Percentiles rank a stretch among this genome's conserved stretches.
Evolutionary conservation across 2,888 invertebrate genomes (phyloP).

Genomic region (Notodonta dromedarius): DNA sequence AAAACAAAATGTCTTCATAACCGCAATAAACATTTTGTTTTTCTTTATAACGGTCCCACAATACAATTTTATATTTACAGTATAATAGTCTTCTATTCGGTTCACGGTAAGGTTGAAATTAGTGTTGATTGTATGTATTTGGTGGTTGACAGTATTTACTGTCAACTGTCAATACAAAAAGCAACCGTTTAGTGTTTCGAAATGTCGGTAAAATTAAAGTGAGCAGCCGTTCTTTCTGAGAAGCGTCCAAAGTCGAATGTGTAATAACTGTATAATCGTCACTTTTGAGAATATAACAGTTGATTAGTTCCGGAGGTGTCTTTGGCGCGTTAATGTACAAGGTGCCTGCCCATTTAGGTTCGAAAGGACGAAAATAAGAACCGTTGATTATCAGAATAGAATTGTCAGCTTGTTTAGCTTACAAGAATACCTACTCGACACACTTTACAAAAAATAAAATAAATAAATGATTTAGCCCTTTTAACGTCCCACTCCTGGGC

Average conservation of each 20-base stretch:
- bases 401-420: too few relatives aligned
- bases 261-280: slow-evolving; percentile 30
- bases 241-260: slow-evolving; percentile 13
- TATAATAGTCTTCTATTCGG: slow-evolving; percentile 9
- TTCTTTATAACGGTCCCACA: slow-evolving; percentile 40
- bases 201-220: slow-evolving; percentile 11
- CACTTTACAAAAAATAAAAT: too few relatives aligned
- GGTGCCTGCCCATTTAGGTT: too few relatives aligned
- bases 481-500: too few relatives aligned
- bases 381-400: too few relatives aligned
- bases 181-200: slow-evolving; percentile 28
- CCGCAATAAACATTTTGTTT: slow-evolving; percentile 59
- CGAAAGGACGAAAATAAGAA: too few relatives aligned
- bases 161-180: slow-evolving; percentile 32
- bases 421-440: too few relatives aligned
- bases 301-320: slow-evolving; percentile 32
- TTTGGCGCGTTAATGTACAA: neutral
- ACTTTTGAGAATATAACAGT: slow-evolving; percentile 27
- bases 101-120: slow-evolving; percentile 11
- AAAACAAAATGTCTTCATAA: slow-evolving; percentile 49
- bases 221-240: slow-evolving; percentile 26
- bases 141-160: slow-evolving; percentile 19
- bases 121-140: slow-evolving; percentile 14
- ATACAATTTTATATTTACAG: slow-evolving; percentile 13
- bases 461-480: too few relatives aligned